Evolutionary conservation across 2,888 invertebrate genomes (phyloP), one percentile per base, ranked within the genome.

Genomic region (Papilio protenor): DNA sequence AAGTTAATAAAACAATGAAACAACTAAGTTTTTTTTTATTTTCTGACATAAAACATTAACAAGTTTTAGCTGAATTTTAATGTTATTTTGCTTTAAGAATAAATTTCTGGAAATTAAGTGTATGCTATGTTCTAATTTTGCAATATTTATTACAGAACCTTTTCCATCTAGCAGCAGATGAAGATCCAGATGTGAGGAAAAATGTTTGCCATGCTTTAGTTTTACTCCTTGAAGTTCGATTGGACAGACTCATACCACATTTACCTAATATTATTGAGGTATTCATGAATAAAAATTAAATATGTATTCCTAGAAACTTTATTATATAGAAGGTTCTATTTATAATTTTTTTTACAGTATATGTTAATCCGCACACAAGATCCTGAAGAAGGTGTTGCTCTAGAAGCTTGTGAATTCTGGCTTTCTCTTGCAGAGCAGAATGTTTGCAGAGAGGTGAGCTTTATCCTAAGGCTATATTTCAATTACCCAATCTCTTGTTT

Each of bases 341-440:
- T 87, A 11, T 89, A 97, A 47, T 59, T 79, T 81, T 77, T 79
- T 76, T 80, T 87, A 11, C 89, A 97, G 96, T 99, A 99, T 89
- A 99, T 99, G 98, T 94, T 99, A 85, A 95, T 98, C 89, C 96
- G 99, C 79, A 99, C 99, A 73, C 98, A 99, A 96, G 98, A 98
- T 90, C 93, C 96, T 0, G 99, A 99, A 88, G 99, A 99, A 88
- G 97, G 97, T 77, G 99, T 99, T 21, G 99, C 99, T 0, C 94
- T 99, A 79, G 99, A 99, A 92, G 99, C 99, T 0, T 99, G 99
- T 86, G 99, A 99, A 91, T 99, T 99, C 94, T 99, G 99, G 99
- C 93, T 99, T 74, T 98, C 99, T 0, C 95, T 99, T 76, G 99
- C 99, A 1, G 99, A 99, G 88, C 98, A 98, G 88, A 97, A 96